These are phyloP conservation scores for Dicaeum eximium DNA, from an alignment of 2,113 vertebrate genomes.

Conservation along the genomic window DNA sequence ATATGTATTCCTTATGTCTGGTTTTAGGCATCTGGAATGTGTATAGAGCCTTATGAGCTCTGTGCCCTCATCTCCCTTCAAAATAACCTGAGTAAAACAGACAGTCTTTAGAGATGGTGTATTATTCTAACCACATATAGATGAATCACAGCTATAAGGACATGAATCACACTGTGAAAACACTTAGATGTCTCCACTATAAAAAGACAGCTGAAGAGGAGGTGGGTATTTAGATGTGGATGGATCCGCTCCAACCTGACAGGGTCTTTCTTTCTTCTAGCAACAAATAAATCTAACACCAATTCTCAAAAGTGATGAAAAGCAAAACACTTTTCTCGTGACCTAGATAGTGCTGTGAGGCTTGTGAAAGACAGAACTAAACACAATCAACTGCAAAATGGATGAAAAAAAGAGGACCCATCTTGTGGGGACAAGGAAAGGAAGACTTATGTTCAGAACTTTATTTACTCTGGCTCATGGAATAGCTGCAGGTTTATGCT, in stretches of 20 bases:
- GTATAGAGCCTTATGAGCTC: not conserved
- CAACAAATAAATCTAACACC: not conserved
- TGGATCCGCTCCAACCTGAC: not conserved
- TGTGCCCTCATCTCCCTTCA: not conserved
- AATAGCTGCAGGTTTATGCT: not conserved
- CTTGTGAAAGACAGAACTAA: not conserved
- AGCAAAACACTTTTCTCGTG: not conserved
- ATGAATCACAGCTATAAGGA: not conserved
- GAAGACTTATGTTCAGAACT: not conserved
- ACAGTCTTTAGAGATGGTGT: not conserved
- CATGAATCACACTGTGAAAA: not conserved
- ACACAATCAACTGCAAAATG: not conserved
- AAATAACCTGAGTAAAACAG: not conserved
- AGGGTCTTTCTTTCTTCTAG: not conserved
- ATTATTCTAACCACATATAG: not conserved
- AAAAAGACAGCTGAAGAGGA: not conserved
- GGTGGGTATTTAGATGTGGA: not conserved
- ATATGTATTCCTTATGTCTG: not conserved
- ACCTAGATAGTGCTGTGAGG: not conserved
- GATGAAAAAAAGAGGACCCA: not conserved
- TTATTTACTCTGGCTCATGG: not conserved
- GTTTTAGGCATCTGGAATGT: not conserved
- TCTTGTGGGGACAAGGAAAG: not conserved
- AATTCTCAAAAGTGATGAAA: not conserved
- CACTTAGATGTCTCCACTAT: not conserved